Evolutionary conservation across 2,113 vertebrate species (phyloP).

Genomic region (Casuarius casuarius): DNA sequence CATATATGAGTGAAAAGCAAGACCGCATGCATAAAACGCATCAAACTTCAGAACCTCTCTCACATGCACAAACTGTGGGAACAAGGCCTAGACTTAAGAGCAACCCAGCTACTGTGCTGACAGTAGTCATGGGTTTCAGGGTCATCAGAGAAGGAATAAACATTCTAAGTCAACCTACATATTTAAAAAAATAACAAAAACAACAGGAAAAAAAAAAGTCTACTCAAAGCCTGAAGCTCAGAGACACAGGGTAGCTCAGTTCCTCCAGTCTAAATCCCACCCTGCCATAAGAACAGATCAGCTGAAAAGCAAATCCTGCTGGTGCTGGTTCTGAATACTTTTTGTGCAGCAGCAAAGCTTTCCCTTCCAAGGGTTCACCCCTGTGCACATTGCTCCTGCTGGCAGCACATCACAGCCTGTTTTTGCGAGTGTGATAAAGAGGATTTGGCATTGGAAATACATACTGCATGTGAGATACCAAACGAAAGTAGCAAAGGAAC

Average conservation of each 20-base stretch:
- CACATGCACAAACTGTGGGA: background rate
- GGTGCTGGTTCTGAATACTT: background rate
- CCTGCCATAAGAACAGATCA: background rate
- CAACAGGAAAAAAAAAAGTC: background rate
- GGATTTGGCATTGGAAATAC: slow-evolving; percentile 24
- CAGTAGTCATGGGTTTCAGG: background rate
- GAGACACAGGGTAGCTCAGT: accelerated
- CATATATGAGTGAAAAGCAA: background rate
- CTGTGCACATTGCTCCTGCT: background rate
- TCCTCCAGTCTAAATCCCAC: background rate
- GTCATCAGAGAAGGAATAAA: background rate
- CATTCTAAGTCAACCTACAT: background rate
- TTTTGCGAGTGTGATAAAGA: slow-evolving; percentile 18
- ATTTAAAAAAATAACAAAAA: background rate
- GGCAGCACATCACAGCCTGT: slow-evolving; percentile 37
- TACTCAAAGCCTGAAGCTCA: background rate
- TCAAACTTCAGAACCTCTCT: background rate
- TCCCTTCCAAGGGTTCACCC: background rate
- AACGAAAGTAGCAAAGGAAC: background rate
- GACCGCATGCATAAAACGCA: background rate
- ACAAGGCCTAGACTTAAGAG: background rate
- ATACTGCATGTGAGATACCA: background rate
- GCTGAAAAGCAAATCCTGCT: background rate
- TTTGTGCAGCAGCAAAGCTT: background rate
- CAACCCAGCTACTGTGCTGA: background rate